These are phyloP conservation scores for Otolemur crassicaudatus DNA, from an alignment of 2,797 vertebrate genomes.

Conservation along the genomic window DNA sequence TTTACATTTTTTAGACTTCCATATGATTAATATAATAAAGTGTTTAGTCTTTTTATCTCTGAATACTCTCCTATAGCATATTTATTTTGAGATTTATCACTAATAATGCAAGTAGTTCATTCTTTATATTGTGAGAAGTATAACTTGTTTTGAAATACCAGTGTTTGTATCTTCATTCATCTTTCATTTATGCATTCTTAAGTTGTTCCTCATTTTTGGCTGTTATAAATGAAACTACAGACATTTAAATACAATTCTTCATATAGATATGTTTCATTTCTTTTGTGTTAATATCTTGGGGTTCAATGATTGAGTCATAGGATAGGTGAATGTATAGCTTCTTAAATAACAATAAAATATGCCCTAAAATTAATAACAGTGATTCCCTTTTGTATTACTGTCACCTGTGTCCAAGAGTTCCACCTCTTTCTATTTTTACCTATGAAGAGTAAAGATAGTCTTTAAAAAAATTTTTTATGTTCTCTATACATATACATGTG, in stretches of 20 bases:
- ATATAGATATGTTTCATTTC: neutral
- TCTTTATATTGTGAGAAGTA: neutral
- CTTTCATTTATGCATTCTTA: neutral
- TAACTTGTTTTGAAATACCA: neutral
- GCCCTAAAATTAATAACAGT: neutral
- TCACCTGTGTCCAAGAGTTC: neutral
- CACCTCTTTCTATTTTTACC: neutral
- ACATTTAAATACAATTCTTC: neutral
- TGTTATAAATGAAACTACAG: neutral
- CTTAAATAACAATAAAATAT: neutral
- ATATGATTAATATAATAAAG: neutral
- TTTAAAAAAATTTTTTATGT: no score
- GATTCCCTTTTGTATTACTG: neutral
- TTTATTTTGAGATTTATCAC: neutral
- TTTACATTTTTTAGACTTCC: neutral
- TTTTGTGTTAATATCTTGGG: neutral
- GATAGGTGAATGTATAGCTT: neutral
- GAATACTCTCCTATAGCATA: neutral
- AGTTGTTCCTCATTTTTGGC: neutral
- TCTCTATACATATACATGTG: no score
- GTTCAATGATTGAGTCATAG: neutral
- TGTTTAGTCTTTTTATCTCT: neutral
- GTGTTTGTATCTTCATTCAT: neutral
- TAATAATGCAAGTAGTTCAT: neutral
- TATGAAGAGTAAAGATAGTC: neutral